phyloP scores from a whole-genome alignment of 2,888 invertebrate genomes.

The Coleophora flavipennella region DNA sequence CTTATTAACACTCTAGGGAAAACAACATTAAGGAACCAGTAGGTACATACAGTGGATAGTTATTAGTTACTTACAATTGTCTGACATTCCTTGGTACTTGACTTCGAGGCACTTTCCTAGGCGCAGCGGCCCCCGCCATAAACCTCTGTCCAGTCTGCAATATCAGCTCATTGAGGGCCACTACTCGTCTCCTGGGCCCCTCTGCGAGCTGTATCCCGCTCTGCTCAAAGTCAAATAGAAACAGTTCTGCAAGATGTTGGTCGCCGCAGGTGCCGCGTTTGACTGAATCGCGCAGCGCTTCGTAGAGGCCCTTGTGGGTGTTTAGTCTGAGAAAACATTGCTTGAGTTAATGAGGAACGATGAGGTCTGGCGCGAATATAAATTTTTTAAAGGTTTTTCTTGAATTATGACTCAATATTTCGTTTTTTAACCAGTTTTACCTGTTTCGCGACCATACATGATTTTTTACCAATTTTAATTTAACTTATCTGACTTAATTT shows the following conservation, averaged over 20 bases:
- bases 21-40: background rate
- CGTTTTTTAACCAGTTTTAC: too few species aligned
- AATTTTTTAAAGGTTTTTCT: too few species aligned
- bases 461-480: too few species aligned
- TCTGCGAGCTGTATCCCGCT: conserved; percentile 95
- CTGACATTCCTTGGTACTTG: conserved; percentile 80
- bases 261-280: conserved; percentile 86
- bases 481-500: too few species aligned
- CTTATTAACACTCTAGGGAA: background rate
- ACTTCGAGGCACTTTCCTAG: conserved; percentile 76
- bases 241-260: conserved; percentile 87
- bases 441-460: too few species aligned
- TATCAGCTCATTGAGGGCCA: conserved; percentile 88
- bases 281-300: conserved; percentile 80
- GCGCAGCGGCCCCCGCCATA: conserved; percentile 81
- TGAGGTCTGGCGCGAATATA: too few species aligned
- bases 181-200: conserved; percentile 80
- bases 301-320: conserved; percentile 88
- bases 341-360: too few species aligned
- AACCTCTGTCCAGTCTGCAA: conserved; percentile 88
- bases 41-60: too few species aligned
- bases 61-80: conserved; percentile 79
- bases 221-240: conserved; percentile 97
- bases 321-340: conserved; percentile 78
- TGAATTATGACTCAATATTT: too few species aligned